Conservation (phyloP, 2,797 vertebrate genomes). For the Sandelia bainsii region DNA sequence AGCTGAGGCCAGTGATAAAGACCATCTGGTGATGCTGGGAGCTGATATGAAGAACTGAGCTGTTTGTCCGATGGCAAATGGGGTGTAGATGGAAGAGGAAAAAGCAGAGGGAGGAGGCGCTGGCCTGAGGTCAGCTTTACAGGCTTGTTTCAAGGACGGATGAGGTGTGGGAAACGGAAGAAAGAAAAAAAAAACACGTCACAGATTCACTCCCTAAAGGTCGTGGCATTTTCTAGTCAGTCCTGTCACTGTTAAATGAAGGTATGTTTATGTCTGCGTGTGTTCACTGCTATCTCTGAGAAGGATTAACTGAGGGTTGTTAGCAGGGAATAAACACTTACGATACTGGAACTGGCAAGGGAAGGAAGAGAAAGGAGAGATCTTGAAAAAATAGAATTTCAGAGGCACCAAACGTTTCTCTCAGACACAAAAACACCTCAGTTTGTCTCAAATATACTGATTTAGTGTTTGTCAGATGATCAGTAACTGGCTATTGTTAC, state of each 20-base stretch:
- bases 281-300: conserved; percentile 39
- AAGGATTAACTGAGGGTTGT: conserved; percentile 15
- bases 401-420: not conserved
- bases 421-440: not conserved
- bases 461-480: conserved; percentile 48
- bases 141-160: conserved; percentile 51
- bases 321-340: conserved; percentile 1
- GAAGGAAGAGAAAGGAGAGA: conserved; percentile 21
- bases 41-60: conserved; percentile 64
- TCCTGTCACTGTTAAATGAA: conserved; percentile 28
- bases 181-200: conserved; percentile 35
- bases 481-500: conserved; percentile 7
- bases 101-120: conserved; percentile 47
- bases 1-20: conserved; percentile 58
- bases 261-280: conserved; percentile 42
- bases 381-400: conserved; percentile 16
- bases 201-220: conserved; percentile 45
- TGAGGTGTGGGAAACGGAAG: conserved; percentile 73
- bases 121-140: conserved; percentile 58
- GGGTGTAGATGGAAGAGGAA: conserved; percentile 62
- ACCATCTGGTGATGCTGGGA: conserved; percentile 64
- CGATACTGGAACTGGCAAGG: conserved; percentile 16
- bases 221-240: conserved; percentile 57
- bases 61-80: conserved; percentile 32
- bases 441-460: conserved; percentile 31